phyloP scores from a whole-genome alignment of 2,888 invertebrate genomes.

The Nomada goodeniana region DNA sequence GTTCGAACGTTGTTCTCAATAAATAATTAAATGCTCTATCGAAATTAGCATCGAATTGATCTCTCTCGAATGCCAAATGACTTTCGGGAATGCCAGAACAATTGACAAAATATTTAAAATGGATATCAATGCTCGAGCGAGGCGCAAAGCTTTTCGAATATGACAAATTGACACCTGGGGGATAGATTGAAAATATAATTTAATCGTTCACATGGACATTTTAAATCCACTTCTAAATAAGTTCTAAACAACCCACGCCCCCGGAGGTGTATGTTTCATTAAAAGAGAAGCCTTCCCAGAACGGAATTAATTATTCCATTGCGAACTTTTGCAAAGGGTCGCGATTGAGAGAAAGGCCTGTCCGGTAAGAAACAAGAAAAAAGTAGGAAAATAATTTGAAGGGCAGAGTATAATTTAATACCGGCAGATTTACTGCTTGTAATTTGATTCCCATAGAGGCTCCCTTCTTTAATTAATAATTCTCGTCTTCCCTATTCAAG shows the following conservation, averaged over 20 bases:
- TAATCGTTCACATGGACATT: not conserved
- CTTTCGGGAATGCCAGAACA: not conserved
- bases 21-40: not conserved
- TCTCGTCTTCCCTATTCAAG: not conserved
- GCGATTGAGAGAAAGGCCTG: not conserved
- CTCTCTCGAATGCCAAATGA: no score
- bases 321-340: constrained; percentile 12
- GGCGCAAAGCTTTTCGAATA: not conserved
- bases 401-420: not conserved
- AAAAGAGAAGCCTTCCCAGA: not conserved
- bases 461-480: not conserved
- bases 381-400: not conserved
- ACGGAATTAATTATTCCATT: constrained; percentile 26
- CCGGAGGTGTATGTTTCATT: constrained; percentile 7
- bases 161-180: not conserved
- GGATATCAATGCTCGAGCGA: not conserved
- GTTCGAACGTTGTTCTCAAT: not conserved
- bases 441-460: not conserved
- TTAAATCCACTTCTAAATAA: not conserved
- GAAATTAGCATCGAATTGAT: no score
- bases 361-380: not conserved
- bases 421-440: not conserved
- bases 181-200: not conserved
- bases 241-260: not conserved
- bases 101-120: not conserved